phyloP scores from a whole-genome alignment of 2,888 invertebrate species.

The Coronaproctus castanopsis region DNA sequence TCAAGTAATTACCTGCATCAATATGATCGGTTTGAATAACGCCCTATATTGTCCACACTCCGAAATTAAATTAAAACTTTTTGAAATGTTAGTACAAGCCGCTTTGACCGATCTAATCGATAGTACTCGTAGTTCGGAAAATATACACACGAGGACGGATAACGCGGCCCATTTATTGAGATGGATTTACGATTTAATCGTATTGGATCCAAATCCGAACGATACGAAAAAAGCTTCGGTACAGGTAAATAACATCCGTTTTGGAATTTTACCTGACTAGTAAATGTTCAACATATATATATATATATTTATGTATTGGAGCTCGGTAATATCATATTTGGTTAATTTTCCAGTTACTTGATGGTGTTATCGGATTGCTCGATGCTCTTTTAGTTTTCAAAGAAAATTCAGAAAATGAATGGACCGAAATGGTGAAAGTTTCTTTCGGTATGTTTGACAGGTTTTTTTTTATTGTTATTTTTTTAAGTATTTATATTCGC shows the following conservation, averaged over 20 bases:
- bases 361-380: slow-evolving; percentile 33
- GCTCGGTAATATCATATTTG: no score
- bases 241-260: slow-evolving; percentile 22
- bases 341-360: slow-evolving; percentile 32
- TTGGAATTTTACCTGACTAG: no score
- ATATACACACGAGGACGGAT: slow-evolving; percentile 28
- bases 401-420: slow-evolving; percentile 30
- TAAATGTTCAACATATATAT: background rate
- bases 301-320: background rate
- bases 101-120: slow-evolving; percentile 36
- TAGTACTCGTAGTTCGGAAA: slow-evolving; percentile 25
- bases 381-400: slow-evolving; percentile 37
- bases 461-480: no score
- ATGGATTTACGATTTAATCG: slow-evolving; percentile 36
- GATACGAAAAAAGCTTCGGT: slow-evolving; percentile 32
- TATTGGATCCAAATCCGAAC: slow-evolving; percentile 33
- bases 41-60: slow-evolving; percentile 34
- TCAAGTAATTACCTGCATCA: slow-evolving; percentile 38
- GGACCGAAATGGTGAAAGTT: slow-evolving; percentile 36
- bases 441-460: slow-evolving; percentile 28
- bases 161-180: slow-evolving; percentile 36
- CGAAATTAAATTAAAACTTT: slow-evolving; percentile 33
- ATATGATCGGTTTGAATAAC: slow-evolving; percentile 34
- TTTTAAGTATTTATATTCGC: no score
- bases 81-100: slow-evolving; percentile 39